Evolutionary conservation across 1,140 invertebrate species (phyloP), one percentile per base, ranked within the genome.

Genomic region (Dryas iulia): DNA sequence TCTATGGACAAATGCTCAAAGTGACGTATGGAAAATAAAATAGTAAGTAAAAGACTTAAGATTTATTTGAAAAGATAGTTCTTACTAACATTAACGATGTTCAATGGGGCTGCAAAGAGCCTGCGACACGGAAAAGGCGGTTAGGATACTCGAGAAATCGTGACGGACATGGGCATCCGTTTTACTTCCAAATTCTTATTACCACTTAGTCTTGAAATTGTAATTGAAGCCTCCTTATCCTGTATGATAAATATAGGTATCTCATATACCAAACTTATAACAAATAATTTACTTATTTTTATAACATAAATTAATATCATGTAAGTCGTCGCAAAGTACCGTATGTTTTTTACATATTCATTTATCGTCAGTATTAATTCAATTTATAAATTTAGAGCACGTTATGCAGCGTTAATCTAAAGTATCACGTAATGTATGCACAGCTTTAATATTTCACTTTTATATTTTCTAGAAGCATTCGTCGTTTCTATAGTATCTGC

Each of bases 61-160:
- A 47, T 10, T 21, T 21, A 47, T 47, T 47, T 47, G 39, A 47
- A 8, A 14, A 21, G 60, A 60, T 23, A 68, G 52, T 56, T 30
- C 26, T 73, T 28, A 25, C 57, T 59, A 53, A 67, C 26, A 59
- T 35, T 59, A 24, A 59, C 56, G 54, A 28, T 52, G 56, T 53
- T 59, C 39, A 66, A 54, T 59, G 21, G 58, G 21, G 31, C 21
- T 53, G 58, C 28, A 21, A 53, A 35, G 47, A 68, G 67, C 59
- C 56, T 28, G 52, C 33, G 69, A 86, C 85, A 86, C 59, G 78
- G 77, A 86, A 87, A 79, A 80, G 85, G 85, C 85, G 85, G 83
- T 58, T 62, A 73, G 60, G 25, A 72, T 54, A 30, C 54, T 53
- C 8, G 23, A 26, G 39, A 31, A 28, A 24, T 39, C 23, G 30